These are phyloP conservation scores for Caenorhabditis inopinata DNA, from an alignment of 1,140 invertebrate species.

Conservation along the genomic window DNA sequence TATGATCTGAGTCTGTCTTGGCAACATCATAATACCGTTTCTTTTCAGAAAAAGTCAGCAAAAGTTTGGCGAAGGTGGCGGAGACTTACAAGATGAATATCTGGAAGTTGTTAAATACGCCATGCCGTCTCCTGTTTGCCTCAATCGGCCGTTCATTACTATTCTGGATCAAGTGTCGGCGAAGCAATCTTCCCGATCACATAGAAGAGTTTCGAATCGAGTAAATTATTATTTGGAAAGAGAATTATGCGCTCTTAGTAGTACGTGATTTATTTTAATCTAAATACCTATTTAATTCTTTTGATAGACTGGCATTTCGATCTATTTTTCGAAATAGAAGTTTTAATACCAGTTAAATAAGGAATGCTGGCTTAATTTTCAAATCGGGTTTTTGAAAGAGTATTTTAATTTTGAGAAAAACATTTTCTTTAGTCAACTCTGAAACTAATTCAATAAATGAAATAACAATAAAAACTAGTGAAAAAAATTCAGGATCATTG, in stretches of 20 bases:
- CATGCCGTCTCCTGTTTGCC: constrained; percentile 67
- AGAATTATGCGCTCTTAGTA: constrained; percentile 52
- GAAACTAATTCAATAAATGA: no score
- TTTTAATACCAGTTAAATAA: no score
- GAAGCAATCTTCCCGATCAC: constrained; percentile 51
- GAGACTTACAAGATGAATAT: neutral
- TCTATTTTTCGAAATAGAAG: no score
- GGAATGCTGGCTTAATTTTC: no score
- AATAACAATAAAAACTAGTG: no score
- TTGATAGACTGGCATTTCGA: no score
- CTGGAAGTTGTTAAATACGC: constrained; percentile 67
- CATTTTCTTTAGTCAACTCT: no score
- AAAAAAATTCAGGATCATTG: no score
- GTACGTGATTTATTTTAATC: constrained; percentile 40
- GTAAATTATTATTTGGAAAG: constrained; percentile 61
- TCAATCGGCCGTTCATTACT: constrained; percentile 67
- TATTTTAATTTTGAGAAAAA: no score
- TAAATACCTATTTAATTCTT: no score
- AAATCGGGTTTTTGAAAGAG: no score
- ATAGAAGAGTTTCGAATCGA: constrained; percentile 33
- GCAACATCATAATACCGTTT: neutral
- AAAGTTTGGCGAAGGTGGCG: constrained; percentile 56
- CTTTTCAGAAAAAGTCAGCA: constrained; percentile 60
- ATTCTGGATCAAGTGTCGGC: constrained; percentile 66
- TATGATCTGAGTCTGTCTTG: no score